These are phyloP conservation scores for Chamaea fasciata DNA, from an alignment of 2,113 vertebrate species.

Conservation along the genomic window DNA sequence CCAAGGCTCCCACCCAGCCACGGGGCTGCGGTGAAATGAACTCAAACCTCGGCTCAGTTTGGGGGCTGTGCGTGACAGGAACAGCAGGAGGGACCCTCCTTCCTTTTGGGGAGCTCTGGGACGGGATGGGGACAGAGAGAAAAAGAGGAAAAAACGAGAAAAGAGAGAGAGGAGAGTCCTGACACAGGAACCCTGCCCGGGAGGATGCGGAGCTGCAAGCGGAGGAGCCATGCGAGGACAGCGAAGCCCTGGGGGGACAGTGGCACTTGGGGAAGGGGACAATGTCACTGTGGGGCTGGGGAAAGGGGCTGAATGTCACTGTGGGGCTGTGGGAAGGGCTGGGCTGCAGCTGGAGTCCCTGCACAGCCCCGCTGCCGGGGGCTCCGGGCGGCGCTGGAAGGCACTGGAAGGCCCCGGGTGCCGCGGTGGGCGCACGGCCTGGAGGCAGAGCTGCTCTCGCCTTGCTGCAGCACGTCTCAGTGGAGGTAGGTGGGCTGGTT, in stretches of 20 bases:
- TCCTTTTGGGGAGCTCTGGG: neutral
- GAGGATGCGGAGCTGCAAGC: neutral
- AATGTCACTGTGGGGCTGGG: neutral
- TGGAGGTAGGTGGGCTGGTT: neutral
- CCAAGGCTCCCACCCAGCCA: neutral
- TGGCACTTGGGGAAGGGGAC: neutral
- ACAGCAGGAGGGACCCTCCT: neutral
- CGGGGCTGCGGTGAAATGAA: neutral
- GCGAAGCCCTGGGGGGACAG: neutral
- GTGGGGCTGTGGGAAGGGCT: neutral
- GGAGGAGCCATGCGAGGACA: neutral
- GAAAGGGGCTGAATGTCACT: neutral
- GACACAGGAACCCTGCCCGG: neutral
- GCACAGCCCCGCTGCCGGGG: neutral
- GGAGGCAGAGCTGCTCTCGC: neutral
- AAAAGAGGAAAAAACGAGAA: too few species aligned
- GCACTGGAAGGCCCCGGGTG: neutral
- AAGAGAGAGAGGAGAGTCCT: neutral
- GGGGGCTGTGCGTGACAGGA: neutral
- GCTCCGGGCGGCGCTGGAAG: neutral
- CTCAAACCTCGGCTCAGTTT: constrained; percentile 2
- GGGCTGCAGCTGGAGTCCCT: neutral
- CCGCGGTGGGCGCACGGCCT: accelerated
- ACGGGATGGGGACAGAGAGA: neutral
- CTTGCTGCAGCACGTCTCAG: neutral